Evolutionary conservation across 2,113 vertebrate species (phyloP).

Genomic region (Climacteris rufus): DNA sequence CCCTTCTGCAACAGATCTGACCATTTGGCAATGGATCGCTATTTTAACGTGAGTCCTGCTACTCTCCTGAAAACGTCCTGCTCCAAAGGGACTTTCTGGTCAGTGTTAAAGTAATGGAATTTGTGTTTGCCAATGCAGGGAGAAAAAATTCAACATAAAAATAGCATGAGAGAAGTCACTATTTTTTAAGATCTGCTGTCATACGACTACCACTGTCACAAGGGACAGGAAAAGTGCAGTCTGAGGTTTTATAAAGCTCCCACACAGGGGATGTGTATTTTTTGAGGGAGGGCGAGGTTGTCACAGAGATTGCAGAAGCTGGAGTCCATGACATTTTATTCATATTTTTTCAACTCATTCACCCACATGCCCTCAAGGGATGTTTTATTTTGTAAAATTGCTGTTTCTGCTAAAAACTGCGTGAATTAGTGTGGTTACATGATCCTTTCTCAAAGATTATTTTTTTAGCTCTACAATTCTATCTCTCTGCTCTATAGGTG

Average conservation of each 20-base stretch:
- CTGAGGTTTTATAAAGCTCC: conserved; percentile 9
- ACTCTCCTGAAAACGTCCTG: not conserved
- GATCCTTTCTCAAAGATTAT: not conserved
- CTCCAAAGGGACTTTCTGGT: not conserved
- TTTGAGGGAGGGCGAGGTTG: not conserved
- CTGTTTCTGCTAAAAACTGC: not conserved
- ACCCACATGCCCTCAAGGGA: not conserved
- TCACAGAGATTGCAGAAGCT: not conserved
- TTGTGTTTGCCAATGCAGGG: not conserved
- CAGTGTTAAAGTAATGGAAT: not conserved
- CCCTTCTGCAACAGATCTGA: not conserved
- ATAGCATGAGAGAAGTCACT: not conserved
- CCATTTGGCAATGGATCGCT: rapidly evolving
- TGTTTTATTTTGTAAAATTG: not conserved
- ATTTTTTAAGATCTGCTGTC: not conserved
- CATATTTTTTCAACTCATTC: not conserved
- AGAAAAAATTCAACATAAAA: not conserved
- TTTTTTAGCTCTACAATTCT: not conserved
- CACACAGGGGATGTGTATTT: not conserved
- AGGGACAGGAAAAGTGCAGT: not conserved
- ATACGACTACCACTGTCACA: not conserved
- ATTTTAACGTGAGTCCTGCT: not conserved
- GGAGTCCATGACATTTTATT: not conserved
- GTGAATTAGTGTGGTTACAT: not conserved
- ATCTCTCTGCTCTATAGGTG: not conserved